These are phyloP conservation scores for Phalacrocorax aristotelis DNA, from an alignment of 2,113 vertebrate species.

Conservation along the genomic window DNA sequence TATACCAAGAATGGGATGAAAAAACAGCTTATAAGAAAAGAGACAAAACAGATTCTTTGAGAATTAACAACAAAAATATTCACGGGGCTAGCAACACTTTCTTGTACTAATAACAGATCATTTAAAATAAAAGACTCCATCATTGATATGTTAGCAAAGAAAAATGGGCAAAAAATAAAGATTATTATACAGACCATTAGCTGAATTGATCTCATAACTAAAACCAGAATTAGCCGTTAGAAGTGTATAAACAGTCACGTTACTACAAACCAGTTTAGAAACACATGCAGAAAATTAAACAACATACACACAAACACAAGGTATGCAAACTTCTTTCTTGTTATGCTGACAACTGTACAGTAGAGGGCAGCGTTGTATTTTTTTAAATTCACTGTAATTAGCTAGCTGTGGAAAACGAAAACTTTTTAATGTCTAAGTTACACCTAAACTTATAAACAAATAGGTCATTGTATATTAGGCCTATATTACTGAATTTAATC, in stretches of 20 bases:
- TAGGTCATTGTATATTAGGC: rapidly evolving
- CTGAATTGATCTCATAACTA: neutral
- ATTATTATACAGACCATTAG: neutral
- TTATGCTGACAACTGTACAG: neutral
- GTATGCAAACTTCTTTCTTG: neutral
- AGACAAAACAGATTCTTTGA: neutral
- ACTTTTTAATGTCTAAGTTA: rapidly evolving
- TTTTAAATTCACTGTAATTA: neutral
- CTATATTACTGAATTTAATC: rapidly evolving
- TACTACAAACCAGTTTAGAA: neutral
- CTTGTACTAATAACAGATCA: neutral
- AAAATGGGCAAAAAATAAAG: neutral
- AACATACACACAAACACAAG: neutral
- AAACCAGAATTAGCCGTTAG: rapidly evolving
- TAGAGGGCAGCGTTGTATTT: constrained; percentile 68
- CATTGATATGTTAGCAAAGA: neutral
- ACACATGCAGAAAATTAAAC: neutral
- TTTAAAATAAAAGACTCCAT: neutral
- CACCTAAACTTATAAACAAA: neutral
- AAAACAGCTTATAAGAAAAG: constrained; percentile 46
- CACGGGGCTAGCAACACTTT: neutral
- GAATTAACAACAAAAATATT: neutral
- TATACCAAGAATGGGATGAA: constrained; percentile 76
- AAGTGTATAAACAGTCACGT: rapidly evolving
- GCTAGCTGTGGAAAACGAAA: neutral